Conservation (phyloP, 2,797 vertebrate species). For the Linurgus olivaceus region DNA sequence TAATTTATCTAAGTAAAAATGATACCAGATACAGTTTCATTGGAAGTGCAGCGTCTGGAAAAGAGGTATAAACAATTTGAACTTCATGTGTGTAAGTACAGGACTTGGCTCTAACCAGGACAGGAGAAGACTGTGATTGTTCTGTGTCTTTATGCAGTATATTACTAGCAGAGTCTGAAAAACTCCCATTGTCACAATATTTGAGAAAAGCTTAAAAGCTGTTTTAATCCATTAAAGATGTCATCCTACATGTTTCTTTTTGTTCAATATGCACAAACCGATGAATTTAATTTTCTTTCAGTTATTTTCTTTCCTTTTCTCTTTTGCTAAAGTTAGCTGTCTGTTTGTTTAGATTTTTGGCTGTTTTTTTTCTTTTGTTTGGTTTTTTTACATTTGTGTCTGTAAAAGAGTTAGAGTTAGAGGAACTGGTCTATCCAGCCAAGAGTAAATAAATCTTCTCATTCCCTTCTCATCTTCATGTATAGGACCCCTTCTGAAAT, state of each 20-base stretch:
- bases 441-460: neutral
- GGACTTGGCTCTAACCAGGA: neutral
- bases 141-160: neutral
- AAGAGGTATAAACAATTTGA: neutral
- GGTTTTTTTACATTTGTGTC: neutral
- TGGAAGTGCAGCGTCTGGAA: neutral
- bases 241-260: neutral
- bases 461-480: neutral
- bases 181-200: neutral
- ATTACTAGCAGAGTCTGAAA: neutral
- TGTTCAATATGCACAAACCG: accelerated
- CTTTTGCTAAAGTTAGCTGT: neutral
- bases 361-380: neutral
- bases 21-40: neutral
- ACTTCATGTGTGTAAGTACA: neutral
- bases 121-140: neutral
- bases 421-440: neutral
- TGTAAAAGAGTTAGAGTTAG: neutral
- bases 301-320: neutral
- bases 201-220: neutral
- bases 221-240: neutral
- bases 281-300: neutral
- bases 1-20: neutral
- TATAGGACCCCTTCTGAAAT: neutral
- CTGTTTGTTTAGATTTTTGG: neutral